Percentiles rank a stretch among this genome's conserved stretches.
phyloP scores from a whole-genome alignment of 2,888 invertebrate species.

The Caenorhabditis sulstoni region DNA sequence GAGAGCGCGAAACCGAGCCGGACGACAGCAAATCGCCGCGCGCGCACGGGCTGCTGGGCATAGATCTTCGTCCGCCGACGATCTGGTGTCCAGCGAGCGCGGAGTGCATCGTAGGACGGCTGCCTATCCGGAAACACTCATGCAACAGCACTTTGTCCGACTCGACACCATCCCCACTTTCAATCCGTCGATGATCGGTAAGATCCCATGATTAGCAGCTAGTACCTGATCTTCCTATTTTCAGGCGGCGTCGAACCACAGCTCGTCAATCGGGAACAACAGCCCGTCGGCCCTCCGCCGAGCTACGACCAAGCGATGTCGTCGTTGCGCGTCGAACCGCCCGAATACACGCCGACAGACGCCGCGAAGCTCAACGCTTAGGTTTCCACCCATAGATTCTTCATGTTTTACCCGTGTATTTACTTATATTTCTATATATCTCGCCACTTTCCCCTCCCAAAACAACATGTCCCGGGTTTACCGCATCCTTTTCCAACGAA shows the following conservation, averaged over 20 bases:
- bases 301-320: slow-evolving; percentile 73
- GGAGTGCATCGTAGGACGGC: slow-evolving; percentile 31
- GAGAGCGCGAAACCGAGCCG: too few relatives aligned
- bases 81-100: slow-evolving; percentile 51
- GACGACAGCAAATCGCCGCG: neutral
- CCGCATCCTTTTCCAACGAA: too few relatives aligned
- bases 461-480: too few relatives aligned
- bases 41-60: slow-evolving; percentile 2
- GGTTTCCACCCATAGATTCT: slow-evolving; percentile 11
- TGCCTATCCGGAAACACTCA: slow-evolving; percentile 56
- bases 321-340: slow-evolving; percentile 56
- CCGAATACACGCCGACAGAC: slow-evolving; percentile 53
- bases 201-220: too few relatives aligned
- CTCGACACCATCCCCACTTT: slow-evolving; percentile 72
- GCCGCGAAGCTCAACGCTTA: slow-evolving; percentile 21
- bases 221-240: neutral
- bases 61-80: slow-evolving; percentile 36
- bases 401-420: slow-evolving; percentile 2
- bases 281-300: slow-evolving; percentile 67
- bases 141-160: slow-evolving; percentile 66
- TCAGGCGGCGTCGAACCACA: slow-evolving; percentile 64
- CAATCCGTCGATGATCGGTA: slow-evolving; percentile 70
- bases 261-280: slow-evolving; percentile 1
- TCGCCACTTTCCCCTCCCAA: neutral
- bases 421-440: neutral